Evolutionary conservation across 1,140 invertebrate genomes (phyloP).

Genomic region (Drosophila sturtevanti): DNA sequence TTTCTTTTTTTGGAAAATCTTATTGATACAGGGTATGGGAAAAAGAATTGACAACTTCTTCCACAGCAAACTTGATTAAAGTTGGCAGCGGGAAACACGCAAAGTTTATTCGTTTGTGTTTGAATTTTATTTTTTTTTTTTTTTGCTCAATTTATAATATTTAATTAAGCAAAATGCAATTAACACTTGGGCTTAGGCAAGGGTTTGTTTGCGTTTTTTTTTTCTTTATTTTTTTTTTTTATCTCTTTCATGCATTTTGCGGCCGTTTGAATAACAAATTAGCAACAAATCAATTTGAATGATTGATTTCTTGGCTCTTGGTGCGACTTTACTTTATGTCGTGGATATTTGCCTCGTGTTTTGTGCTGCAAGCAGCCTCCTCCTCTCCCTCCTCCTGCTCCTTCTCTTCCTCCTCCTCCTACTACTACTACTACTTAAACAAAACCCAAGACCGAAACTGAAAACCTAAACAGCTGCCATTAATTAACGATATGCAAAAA

Average conservation of each 20-base stretch:
- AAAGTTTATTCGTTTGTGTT: conserved; percentile 4
- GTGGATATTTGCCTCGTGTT: conserved; percentile 53
- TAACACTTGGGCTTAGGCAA: conserved; percentile 62
- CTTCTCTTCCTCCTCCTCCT: neutral
- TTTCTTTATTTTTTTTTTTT: conserved; percentile 24
- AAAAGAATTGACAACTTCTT: conserved; percentile 34
- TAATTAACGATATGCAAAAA: conserved; percentile 75
- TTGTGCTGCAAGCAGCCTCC: conserved; percentile 30
- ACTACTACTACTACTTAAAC: neutral
- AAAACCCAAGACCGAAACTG: conserved; percentile 19
- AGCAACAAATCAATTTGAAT: conserved; percentile 76
- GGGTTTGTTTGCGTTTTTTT: conserved; percentile 39
- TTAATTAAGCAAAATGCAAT: conserved; percentile 72
- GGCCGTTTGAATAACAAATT: conserved; percentile 72
- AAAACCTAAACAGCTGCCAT: conserved; percentile 55
- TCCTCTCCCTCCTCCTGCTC: neutral
- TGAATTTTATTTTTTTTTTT: conserved; percentile 19
- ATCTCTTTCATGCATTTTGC: conserved; percentile 48
- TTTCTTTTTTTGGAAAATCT: no score
- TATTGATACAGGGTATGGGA: neutral
- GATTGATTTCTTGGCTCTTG: conserved; percentile 75
- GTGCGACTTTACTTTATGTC: conserved; percentile 10
- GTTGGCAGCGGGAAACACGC: conserved; percentile 34
- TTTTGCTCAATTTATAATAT: conserved; percentile 72
- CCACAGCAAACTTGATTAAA: conserved; percentile 62